phyloP scores from a whole-genome alignment of 2,113 vertebrate species.

The Ginglymostoma cirratum region DNA sequence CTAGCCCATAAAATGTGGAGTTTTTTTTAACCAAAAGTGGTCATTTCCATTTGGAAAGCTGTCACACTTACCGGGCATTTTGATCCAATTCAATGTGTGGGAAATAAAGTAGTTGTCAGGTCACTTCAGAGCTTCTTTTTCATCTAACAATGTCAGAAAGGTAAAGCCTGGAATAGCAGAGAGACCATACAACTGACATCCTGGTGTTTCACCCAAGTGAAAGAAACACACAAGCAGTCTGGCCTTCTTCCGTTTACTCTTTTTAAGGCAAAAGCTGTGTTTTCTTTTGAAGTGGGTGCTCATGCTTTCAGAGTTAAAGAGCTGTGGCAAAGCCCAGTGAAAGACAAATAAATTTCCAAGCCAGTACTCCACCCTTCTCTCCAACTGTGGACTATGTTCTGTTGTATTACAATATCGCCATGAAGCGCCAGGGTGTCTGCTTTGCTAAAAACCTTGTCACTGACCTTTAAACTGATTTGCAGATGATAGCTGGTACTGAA shows the following conservation, averaged over 20 bases:
- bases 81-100: not conserved
- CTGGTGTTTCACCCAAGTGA: not conserved
- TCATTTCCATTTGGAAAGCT: not conserved
- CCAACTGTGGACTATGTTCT: too few species aligned
- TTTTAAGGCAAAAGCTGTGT: not conserved
- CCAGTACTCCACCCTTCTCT: too few species aligned
- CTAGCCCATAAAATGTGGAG: not conserved
- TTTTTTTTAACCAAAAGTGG: not conserved
- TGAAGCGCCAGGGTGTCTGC: not conserved
- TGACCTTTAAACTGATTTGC: not conserved
- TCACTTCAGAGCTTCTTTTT: not conserved
- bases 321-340: too few species aligned
- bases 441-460: not conserved
- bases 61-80: not conserved
- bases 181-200: not conserved
- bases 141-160: not conserved
- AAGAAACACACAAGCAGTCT: not conserved
- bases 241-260: not conserved
- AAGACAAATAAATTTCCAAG: too few species aligned
- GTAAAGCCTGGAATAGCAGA: not conserved
- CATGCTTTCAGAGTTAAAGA: too few species aligned
- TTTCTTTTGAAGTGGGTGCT: not conserved
- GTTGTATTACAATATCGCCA: not conserved
- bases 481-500: not conserved
- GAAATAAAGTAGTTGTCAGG: not conserved